Conservation (phyloP, 2,888 invertebrate species). For the Spodoptera exigua region DNA sequence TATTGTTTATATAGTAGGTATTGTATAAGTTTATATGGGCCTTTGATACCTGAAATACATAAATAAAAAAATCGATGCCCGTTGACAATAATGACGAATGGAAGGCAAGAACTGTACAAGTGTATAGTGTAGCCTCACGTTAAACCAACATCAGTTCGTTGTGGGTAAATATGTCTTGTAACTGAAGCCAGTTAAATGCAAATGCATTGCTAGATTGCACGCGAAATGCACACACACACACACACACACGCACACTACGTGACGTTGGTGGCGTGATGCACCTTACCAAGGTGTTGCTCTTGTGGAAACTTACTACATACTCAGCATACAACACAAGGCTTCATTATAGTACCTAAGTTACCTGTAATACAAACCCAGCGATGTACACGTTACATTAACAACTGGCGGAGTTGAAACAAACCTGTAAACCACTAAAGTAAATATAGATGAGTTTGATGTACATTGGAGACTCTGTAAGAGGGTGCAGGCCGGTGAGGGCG, state of each 20-base stretch:
- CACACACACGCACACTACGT: constrained; percentile 52
- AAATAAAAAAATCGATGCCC: not conserved
- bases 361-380: constrained; percentile 15
- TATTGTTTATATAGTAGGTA: too few relatives aligned
- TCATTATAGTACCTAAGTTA: not conserved
- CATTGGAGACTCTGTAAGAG: constrained; percentile 37
- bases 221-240: constrained; percentile 54
- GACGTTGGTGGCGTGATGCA: constrained; percentile 72
- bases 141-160: constrained; percentile 28
- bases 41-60: too few relatives aligned
- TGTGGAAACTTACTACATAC: not conserved
- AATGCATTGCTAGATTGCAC: constrained; percentile 58
- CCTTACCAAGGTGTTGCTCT: constrained; percentile 28
- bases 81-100: not conserved
- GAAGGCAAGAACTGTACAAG: not conserved
- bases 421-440: constrained; percentile 12
- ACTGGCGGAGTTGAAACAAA: constrained; percentile 45
- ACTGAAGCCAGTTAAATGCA: constrained; percentile 64
- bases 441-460: constrained; percentile 9
- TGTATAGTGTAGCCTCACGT: too few relatives aligned
- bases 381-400: constrained; percentile 27
- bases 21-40: too few relatives aligned
- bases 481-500: not conserved
- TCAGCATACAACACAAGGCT: constrained; percentile 29
- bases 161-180: constrained; percentile 57